A percentile compares a stretch with the other conserved stretches of the same genome.
Evolutionary conservation across 2,797 vertebrate genomes (phyloP).

Genomic region (Bradypodion ventrale): DNA sequence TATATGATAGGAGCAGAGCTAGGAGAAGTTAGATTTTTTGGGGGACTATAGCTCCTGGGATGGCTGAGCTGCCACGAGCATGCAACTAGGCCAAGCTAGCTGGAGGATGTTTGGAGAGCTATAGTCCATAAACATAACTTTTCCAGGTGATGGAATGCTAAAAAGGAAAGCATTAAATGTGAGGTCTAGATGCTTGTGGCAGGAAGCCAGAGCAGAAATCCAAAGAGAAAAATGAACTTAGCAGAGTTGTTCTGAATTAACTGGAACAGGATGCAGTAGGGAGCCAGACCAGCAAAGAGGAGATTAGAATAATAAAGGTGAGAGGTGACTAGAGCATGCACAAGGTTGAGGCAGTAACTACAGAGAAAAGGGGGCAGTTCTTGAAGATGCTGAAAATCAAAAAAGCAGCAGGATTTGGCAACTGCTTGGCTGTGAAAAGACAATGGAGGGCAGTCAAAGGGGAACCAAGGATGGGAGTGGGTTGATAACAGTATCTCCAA

Average conservation of each 20-base stretch:
- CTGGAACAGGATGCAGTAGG: background rate
- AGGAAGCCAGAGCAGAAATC: background rate
- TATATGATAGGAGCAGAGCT: background rate
- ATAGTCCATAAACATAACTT: background rate
- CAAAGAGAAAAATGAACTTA: background rate
- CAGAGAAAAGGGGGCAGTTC: background rate
- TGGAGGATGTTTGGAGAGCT: background rate
- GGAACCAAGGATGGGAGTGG: constrained; percentile 18
- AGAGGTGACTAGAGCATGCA: background rate
- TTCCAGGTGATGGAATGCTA: background rate
- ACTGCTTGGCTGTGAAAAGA: constrained; percentile 17
- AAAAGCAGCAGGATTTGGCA: background rate
- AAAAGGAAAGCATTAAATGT: background rate
- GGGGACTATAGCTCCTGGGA: background rate
- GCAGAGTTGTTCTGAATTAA: constrained; percentile 7
- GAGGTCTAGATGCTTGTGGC: background rate
- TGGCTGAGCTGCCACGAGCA: no score
- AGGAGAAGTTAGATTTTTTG: background rate
- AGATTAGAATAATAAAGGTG: constrained; percentile 3
- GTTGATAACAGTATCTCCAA: constrained; percentile 24
- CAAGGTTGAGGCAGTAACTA: constrained; percentile 3
- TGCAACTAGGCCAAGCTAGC: no score
- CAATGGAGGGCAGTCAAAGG: constrained; percentile 5
- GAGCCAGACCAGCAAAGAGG: background rate
- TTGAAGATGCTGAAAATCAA: background rate